A percentile compares a stretch with the other conserved stretches of the same genome.
Evolutionary conservation across 2,888 invertebrate species (phyloP).

Genomic region (Meteorus cinctellus): DNA sequence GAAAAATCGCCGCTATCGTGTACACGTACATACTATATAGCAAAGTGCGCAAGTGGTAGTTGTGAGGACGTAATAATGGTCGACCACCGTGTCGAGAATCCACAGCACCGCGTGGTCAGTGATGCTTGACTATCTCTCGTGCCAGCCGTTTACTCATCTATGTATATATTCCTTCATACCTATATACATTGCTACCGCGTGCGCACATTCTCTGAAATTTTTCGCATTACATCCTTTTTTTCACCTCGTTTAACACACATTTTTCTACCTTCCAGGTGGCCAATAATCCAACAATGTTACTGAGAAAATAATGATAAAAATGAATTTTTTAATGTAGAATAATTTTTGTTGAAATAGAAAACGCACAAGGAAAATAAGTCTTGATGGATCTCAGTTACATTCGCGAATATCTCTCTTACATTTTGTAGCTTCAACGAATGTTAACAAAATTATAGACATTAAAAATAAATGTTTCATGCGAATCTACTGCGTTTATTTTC

Average conservation of each 20-base stretch:
- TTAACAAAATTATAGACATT: too few relatives aligned
- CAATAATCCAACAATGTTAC: not conserved
- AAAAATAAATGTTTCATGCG: too few relatives aligned
- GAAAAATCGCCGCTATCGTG: not conserved
- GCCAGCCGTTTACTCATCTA: slow-evolving; percentile 39
- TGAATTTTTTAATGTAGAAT: not conserved
- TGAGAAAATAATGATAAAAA: not conserved
- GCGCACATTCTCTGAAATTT: slow-evolving; percentile 39
- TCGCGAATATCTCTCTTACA: not conserved
- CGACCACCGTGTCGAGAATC: slow-evolving; percentile 40
- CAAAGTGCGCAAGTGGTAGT: slow-evolving; percentile 28
- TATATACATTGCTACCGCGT: not conserved
- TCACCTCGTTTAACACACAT: slow-evolving; percentile 22
- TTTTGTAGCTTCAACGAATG: too few relatives aligned
- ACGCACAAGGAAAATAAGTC: not conserved
- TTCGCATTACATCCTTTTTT: slow-evolving; percentile 40
- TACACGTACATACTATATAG: not conserved
- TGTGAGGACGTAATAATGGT: slow-evolving; percentile 37
- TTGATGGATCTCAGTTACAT: not conserved
- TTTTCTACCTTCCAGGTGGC: slow-evolving; percentile 23
- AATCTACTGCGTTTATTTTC: too few relatives aligned
- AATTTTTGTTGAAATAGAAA: not conserved
- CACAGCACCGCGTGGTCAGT: slow-evolving; percentile 43
- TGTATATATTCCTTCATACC: not conserved
- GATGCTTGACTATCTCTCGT: slow-evolving; percentile 47